Percentiles rank a stretch among this genome's conserved stretches.
These are phyloP conservation scores for Micrasema minimum DNA, from an alignment of 1,140 invertebrate genomes.

Conservation along the genomic window DNA sequence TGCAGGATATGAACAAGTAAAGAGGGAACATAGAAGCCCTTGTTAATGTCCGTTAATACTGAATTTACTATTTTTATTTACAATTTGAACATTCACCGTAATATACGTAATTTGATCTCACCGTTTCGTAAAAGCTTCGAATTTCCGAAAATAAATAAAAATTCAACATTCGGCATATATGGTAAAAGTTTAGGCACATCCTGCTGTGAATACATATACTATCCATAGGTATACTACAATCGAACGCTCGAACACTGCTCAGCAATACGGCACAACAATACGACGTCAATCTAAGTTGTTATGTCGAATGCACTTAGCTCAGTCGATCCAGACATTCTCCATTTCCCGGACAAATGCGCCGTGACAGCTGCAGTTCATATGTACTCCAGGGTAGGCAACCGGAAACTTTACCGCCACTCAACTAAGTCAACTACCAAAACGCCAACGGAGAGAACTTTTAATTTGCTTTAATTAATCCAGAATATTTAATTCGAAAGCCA, in stretches of 20 bases:
- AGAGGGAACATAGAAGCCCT: too few relatives aligned
- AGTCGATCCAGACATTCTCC: slow-evolving; percentile 15
- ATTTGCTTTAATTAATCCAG: too few relatives aligned
- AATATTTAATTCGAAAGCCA: too few relatives aligned
- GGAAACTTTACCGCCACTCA: too few relatives aligned
- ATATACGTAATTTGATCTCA: not conserved
- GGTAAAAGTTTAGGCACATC: not conserved
- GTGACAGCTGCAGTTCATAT: slow-evolving; percentile 33
- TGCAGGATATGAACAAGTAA: too few relatives aligned
- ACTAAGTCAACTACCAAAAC: too few relatives aligned
- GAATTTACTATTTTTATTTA: too few relatives aligned
- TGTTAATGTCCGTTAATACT: too few relatives aligned
- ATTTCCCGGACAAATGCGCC: slow-evolving; percentile 30
- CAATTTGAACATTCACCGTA: too few relatives aligned
- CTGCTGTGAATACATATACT: not conserved
- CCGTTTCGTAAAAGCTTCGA: not conserved
- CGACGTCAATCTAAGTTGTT: slow-evolving; percentile 27
- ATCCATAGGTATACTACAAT: not conserved
- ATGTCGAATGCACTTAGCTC: slow-evolving; percentile 31
- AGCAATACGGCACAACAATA: not conserved
- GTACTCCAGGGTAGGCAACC: slow-evolving; percentile 19
- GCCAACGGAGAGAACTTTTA: too few relatives aligned
- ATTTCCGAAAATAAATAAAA: not conserved
- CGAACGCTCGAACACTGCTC: not conserved
- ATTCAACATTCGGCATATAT: not conserved